Base-by-base conservation (phyloP, 2,888 invertebrate species). In the Hypolimnas misippus region DNA sequence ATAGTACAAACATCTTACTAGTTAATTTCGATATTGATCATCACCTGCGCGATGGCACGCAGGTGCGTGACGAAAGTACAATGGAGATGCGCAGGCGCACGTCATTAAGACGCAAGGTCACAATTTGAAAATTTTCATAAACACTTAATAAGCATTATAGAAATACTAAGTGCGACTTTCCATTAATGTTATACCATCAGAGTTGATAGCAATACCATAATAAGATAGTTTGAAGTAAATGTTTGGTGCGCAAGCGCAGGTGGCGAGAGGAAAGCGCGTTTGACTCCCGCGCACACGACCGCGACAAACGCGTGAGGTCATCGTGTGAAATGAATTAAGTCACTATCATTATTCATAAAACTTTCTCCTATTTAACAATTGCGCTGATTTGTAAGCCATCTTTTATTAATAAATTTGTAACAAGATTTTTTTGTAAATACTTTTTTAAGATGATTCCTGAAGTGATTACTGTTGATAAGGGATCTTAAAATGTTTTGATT, bases 41-140 rank as follows among this genome's bases (percentile, higher is more conserved):
- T 42, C 44, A 44, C 19, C 44, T 44, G 44, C 44, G 10, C 10
- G 4, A 12, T 53, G 3, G n/a, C 83, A 81, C 76, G 84, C 86
- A 86, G 78, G 79, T 81, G 83, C 74, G 68, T 75, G 67, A 72
- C 82, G 85, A 87, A 86, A 86, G 44, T 8, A 12, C 44, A 12
- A 44, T 44, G 6, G 33, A 35, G 19, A 6, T 19, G 44, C 44
- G 12, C 17, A 2, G 10, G 19, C 10, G 12, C 10, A 44, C 42
- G 6, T n/a, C 14, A 40, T 14, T 14, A 7, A 14, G 40, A 40
- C 40, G n/a, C n/a, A 16, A 16, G 40, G 40, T 40, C 16, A 40
- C 14, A 40, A 2, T 14, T 40, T 40, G 6, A 14, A 40, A 40
- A n/a, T 12, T 10, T 7, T 16, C 35, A n/a, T 14, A 40, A 14